These are phyloP conservation scores for Hippocampus mohnikei DNA, from an alignment of 2,113 vertebrate species.

Conservation along the genomic window DNA sequence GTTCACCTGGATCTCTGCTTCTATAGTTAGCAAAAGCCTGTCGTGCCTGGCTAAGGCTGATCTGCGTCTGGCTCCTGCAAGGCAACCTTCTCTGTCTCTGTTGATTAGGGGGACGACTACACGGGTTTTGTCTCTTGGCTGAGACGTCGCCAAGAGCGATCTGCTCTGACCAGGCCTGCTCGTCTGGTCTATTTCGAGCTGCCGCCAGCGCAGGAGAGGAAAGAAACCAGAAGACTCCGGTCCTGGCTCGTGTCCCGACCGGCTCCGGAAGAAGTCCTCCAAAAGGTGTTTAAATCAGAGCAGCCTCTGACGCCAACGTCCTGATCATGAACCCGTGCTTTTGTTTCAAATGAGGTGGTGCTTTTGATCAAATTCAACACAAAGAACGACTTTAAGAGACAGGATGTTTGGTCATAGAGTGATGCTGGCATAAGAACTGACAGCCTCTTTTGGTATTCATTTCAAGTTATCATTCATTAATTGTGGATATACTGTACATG, in stretches of 20 bases:
- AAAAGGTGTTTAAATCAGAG: conserved; percentile 36
- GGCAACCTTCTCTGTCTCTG: conserved; percentile 41
- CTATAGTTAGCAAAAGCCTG: conserved; percentile 11
- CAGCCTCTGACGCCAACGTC: conserved; percentile 21
- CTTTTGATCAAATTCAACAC: conserved; percentile 39
- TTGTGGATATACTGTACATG: neutral
- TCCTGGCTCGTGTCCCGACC: conserved; percentile 25
- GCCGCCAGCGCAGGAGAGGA: conserved; percentile 43
- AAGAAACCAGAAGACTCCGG: conserved; percentile 42
- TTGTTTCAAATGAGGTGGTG: conserved; percentile 36
- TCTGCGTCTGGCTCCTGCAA: conserved; percentile 48
- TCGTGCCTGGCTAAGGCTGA: conserved; percentile 29
- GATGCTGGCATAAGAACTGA: conserved; percentile 20
- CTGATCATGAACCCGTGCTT: conserved; percentile 33
- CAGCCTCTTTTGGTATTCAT: conserved; percentile 12
- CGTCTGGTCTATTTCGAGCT: conserved; percentile 61
- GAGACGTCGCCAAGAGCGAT: conserved; percentile 28
- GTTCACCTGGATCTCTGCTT: conserved; percentile 4
- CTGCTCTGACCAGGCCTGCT: conserved; percentile 37
- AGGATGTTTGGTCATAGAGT: conserved; percentile 24
- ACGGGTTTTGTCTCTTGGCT: conserved; percentile 44
- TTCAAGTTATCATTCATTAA: neutral
- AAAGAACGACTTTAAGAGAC: conserved; percentile 34
- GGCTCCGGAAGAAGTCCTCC: conserved; percentile 39
- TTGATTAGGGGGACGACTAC: conserved; percentile 43